Conservation (phyloP, 1,140 invertebrate species). For the Tetragnatha versicolor region DNA sequence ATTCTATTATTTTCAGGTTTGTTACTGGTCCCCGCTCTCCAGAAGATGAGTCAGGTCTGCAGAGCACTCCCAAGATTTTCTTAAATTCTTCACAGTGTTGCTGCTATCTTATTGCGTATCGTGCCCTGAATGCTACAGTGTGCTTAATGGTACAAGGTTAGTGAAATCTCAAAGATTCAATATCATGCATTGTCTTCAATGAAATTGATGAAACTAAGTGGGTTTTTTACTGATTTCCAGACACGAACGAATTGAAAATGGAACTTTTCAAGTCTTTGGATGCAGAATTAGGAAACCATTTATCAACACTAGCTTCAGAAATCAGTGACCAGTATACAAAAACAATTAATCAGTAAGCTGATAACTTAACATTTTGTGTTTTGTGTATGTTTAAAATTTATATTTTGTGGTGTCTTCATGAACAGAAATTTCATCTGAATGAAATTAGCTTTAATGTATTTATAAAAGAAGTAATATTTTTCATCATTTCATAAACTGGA, state of each 20-base stretch:
- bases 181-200: neutral
- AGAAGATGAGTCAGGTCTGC: constrained; percentile 69
- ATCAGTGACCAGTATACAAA: constrained; percentile 77
- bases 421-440: neutral
- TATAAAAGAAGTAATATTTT: too few relatives aligned
- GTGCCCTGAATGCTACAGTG: constrained; percentile 78
- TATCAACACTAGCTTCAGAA: constrained; percentile 74
- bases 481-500: too few relatives aligned
- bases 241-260: constrained; percentile 66
- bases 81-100: constrained; percentile 71
- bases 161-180: neutral
- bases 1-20: constrained; percentile 67
- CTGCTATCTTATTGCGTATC: constrained; percentile 80
- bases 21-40: constrained; percentile 75
- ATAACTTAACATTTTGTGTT: neutral
- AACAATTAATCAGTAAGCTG: constrained; percentile 63
- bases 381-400: neutral
- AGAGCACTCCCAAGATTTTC: constrained; percentile 76
- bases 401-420: neutral
- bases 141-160: constrained; percentile 70
- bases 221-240: constrained; percentile 58
- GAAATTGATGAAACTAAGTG: neutral
- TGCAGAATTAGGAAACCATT: constrained; percentile 74
- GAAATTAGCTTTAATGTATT: too few relatives aligned
- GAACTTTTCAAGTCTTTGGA: constrained; percentile 75